phyloP scores from a whole-genome alignment of 92 coral and sea anemone genomes.

The Zoanthus sansibaricus region DNA sequence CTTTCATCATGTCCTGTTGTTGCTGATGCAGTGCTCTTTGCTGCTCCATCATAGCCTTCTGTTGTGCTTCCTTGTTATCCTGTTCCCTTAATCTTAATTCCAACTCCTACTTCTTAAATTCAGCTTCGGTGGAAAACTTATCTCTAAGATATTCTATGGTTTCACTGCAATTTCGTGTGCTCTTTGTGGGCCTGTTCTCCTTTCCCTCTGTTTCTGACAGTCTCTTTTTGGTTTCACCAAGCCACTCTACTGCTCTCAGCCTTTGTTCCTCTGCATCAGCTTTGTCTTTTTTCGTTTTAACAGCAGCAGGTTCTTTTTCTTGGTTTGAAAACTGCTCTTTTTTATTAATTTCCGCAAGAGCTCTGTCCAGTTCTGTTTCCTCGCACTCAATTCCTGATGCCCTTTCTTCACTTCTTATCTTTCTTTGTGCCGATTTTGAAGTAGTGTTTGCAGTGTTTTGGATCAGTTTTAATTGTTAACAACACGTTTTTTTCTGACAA shows the following conservation, averaged over 20 bases:
- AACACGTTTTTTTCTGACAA: too few relatives aligned
- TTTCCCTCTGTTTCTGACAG: conserved; percentile 23
- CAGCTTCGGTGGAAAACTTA: conserved; percentile 38
- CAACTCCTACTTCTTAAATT: conserved; percentile 36
- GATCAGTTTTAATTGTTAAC: too few relatives aligned
- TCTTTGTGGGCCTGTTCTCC: conserved; percentile 24
- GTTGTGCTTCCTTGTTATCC: neutral
- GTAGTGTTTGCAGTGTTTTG: neutral
- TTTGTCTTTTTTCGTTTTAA: neutral
- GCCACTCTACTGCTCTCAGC: conserved; percentile 52
- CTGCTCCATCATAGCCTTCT: conserved; percentile 7
- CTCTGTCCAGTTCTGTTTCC: neutral
- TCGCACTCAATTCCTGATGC: neutral
- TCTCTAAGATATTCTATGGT: conserved; percentile 46
- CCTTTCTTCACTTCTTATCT: neutral
- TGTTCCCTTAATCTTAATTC: too few relatives aligned
- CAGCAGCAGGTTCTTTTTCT: too few relatives aligned
- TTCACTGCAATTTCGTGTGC: conserved; percentile 40
- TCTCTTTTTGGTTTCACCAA: conserved; percentile 49
- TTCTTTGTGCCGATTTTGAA: neutral
- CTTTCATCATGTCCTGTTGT: too few relatives aligned
- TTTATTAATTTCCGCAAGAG: conserved; percentile 17
- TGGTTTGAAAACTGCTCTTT: neutral
- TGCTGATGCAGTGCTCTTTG: too few relatives aligned
- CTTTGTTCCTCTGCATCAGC: conserved; percentile 49